A percentile compares a stretch with the other conserved stretches of the same genome.
These are phyloP conservation scores for Haplochromis burtoni DNA, from an alignment of 2,113 vertebrate genomes.

Conservation along the genomic window DNA sequence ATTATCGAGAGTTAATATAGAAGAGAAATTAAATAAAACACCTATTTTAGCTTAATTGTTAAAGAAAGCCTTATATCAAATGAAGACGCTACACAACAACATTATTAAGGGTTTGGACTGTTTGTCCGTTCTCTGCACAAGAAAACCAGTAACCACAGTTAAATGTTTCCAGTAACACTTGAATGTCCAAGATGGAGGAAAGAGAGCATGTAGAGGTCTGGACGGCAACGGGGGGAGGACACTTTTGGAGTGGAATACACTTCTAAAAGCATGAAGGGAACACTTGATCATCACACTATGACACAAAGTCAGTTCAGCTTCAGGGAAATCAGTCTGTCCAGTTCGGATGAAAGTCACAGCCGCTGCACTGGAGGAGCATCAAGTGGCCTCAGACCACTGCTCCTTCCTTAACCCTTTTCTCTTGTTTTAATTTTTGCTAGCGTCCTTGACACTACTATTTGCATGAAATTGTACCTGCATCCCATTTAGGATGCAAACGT, in stretches of 20 bases:
- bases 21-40: accelerated
- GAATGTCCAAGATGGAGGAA: neutral
- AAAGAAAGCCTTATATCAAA: neutral
- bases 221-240: neutral
- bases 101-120: constrained; percentile 24
- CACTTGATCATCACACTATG: neutral
- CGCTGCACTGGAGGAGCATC: neutral
- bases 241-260: neutral
- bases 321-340: neutral
- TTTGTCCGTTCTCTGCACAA: neutral
- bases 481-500: neutral
- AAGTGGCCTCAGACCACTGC: neutral
- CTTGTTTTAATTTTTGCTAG: neutral
- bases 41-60: neutral
- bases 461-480: neutral
- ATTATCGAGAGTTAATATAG: neutral
- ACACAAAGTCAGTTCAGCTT: neutral
- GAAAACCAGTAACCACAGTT: neutral
- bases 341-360: neutral
- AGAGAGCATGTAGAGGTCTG: neutral
- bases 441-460: neutral
- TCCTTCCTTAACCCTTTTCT: neutral
- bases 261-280: neutral
- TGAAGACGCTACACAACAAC: neutral
- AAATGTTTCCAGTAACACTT: neutral